Evolutionary conservation across 2,113 vertebrate species (phyloP).

Genomic region (Oncorhynchus mykiss): DNA sequence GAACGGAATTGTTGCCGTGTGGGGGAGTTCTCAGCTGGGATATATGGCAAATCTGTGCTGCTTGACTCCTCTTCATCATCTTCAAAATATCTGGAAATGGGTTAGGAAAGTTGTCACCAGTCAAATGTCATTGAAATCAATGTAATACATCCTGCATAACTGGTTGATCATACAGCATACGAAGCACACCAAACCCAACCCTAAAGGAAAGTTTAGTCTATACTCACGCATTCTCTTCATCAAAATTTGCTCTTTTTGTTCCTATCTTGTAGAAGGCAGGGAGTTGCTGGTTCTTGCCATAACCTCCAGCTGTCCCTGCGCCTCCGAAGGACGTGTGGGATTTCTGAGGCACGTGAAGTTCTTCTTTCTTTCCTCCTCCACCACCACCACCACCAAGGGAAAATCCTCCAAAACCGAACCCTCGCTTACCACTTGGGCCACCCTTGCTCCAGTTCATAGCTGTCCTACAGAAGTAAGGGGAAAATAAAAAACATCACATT

Average conservation of each 20-base stretch:
- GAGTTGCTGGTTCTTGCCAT: constrained; percentile 87
- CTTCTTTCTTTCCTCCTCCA: constrained; percentile 87
- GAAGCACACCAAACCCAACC: too few species aligned
- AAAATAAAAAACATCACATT: background rate
- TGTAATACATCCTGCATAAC: too few species aligned
- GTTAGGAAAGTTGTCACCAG: background rate
- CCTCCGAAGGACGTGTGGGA: constrained; percentile 85
- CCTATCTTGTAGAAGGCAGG: constrained; percentile 99
- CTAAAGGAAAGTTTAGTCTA: background rate
- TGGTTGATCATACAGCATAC: too few species aligned
- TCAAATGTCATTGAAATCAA: too few species aligned
- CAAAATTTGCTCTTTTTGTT: constrained; percentile 93
- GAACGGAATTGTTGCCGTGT: constrained; percentile 90
- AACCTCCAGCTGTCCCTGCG: constrained; percentile 77
- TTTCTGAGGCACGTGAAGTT: constrained; percentile 78
- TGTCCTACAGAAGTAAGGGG: background rate
- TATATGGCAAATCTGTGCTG: constrained; percentile 91
- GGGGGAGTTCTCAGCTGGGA: constrained; percentile 97
- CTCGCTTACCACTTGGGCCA: constrained; percentile 89
- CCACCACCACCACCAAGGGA: constrained; percentile 66
- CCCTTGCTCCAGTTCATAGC: constrained; percentile 87
- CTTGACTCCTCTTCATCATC: constrained; percentile 95
- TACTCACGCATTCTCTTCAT: constrained; percentile 93
- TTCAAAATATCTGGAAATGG: constrained; percentile 90
- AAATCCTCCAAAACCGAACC: constrained; percentile 97